Conservation (phyloP, 1,140 invertebrate species). For the Plodia interpunctella region DNA sequence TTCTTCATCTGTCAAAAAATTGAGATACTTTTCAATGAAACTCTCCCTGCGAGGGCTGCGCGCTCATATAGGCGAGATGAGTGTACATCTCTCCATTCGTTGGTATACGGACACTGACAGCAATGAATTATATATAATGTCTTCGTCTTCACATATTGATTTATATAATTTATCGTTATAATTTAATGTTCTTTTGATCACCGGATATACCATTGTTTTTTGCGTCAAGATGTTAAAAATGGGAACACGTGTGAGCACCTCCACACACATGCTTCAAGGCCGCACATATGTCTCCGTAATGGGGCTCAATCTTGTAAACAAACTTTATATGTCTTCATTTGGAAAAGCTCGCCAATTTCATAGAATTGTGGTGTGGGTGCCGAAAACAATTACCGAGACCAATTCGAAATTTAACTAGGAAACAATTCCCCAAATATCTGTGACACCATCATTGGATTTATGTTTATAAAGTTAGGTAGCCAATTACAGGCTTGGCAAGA, state of each 20-base stretch:
- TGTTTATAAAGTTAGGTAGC: neutral
- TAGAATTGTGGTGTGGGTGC: neutral
- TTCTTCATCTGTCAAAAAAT: no score
- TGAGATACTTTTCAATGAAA: no score
- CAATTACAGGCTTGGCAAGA: neutral
- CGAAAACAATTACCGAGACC: neutral
- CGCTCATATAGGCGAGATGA: no score
- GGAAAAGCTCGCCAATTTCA: neutral
- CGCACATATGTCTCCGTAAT: conserved; percentile 24
- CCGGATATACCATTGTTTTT: conserved; percentile 22
- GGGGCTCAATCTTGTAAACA: conserved; percentile 15
- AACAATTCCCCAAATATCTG: neutral
- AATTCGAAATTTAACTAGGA: neutral
- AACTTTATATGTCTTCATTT: conserved; percentile 15
- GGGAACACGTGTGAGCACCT: neutral
- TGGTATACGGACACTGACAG: no score
- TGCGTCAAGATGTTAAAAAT: neutral
- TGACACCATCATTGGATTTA: neutral
- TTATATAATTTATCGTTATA: neutral
- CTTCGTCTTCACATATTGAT: neutral
- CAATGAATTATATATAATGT: no score
- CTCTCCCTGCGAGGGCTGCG: no score
- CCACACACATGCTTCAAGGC: conserved; percentile 25
- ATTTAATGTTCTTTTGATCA: conserved; percentile 13
- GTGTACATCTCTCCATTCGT: no score